Percentiles rank a stretch among this genome's conserved stretches.
Conservation (phyloP, 2,888 invertebrate genomes). For the Pherbina coryleti region DNA sequence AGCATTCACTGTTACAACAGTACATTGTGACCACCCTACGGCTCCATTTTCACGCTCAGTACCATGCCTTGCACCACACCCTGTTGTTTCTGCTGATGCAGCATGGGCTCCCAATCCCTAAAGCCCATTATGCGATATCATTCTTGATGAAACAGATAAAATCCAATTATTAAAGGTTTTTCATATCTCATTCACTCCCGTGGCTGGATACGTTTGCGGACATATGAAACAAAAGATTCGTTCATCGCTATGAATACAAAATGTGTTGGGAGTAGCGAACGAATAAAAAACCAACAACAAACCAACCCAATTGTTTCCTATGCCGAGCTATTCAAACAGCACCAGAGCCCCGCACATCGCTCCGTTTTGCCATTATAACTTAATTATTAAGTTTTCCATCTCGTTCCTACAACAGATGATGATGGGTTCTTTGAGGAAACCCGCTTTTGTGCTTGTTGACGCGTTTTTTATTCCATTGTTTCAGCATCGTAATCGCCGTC, state of each 20-base stretch:
- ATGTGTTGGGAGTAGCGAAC: slow-evolving; percentile 48
- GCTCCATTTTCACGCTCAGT: not conserved
- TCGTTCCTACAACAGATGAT: slow-evolving; percentile 38
- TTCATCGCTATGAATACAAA: slow-evolving; percentile 70
- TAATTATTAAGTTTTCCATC: slow-evolving; percentile 51
- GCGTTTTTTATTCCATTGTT: slow-evolving; percentile 56
- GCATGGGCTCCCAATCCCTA: slow-evolving; percentile 42
- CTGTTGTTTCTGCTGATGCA: not conserved
- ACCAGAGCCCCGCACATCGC: slow-evolving; percentile 5
- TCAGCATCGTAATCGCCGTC: slow-evolving; percentile 65
- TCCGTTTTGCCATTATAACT: slow-evolving; percentile 53
- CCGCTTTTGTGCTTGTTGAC: slow-evolving; percentile 34
- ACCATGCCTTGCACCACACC: not conserved
- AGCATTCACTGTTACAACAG: not conserved
- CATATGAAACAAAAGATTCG: slow-evolving; percentile 66
- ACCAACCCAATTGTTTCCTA: slow-evolving; percentile 8
- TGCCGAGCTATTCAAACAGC: not conserved
- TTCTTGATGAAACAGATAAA: slow-evolving; percentile 70
- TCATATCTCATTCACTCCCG: slow-evolving; percentile 60
- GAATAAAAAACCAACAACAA: slow-evolving; percentile 46
- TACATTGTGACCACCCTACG: not conserved
- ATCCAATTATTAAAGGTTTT: slow-evolving; percentile 69
- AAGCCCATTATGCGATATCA: slow-evolving; percentile 67
- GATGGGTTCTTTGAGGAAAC: slow-evolving; percentile 28
- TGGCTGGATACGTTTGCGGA: slow-evolving; percentile 54